Conservation (phyloP, 2,888 invertebrate species). For the Leucania comma region DNA sequence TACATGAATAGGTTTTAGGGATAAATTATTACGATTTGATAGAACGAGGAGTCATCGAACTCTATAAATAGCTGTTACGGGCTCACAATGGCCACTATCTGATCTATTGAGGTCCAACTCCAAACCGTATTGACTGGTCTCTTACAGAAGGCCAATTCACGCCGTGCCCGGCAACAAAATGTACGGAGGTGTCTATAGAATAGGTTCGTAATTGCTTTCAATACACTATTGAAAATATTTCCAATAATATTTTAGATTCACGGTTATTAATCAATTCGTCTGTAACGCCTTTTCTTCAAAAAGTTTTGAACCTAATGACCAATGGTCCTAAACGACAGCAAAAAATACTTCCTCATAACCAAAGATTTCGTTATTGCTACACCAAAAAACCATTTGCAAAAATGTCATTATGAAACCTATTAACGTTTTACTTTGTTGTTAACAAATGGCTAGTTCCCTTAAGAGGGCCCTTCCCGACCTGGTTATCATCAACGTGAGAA, state of each 20-base stretch:
- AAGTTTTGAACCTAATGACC: slow-evolving; percentile 19
- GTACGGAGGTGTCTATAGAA: slow-evolving; percentile 62
- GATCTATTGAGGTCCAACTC: slow-evolving; percentile 76
- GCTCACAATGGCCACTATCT: slow-evolving; percentile 78
- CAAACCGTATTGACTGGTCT: slow-evolving; percentile 73
- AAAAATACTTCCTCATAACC: slow-evolving; percentile 29
- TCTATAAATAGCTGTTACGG: slow-evolving; percentile 78
- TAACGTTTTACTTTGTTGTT: slow-evolving; percentile 54
- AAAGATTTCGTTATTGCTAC: slow-evolving; percentile 27
- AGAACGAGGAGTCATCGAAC: slow-evolving; percentile 78
- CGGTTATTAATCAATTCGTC: slow-evolving; percentile 36
- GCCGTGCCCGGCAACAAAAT: slow-evolving; percentile 63
- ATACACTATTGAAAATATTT: slow-evolving; percentile 44
- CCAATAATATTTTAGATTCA: slow-evolving; percentile 40
- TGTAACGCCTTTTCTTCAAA: background rate
- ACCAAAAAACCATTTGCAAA: slow-evolving; percentile 31
- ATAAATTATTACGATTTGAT: slow-evolving; percentile 70
- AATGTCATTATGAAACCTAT: slow-evolving; percentile 45
- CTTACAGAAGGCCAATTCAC: slow-evolving; percentile 77
- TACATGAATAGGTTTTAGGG: slow-evolving; percentile 63
- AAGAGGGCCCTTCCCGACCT: background rate
- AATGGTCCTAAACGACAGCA: slow-evolving; percentile 29
- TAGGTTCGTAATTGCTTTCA: slow-evolving; percentile 65
- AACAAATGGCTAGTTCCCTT: slow-evolving; percentile 61
- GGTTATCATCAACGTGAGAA: no score